Conservation (phyloP, 2,113 vertebrate genomes). For the Aix galericulata region DNA sequence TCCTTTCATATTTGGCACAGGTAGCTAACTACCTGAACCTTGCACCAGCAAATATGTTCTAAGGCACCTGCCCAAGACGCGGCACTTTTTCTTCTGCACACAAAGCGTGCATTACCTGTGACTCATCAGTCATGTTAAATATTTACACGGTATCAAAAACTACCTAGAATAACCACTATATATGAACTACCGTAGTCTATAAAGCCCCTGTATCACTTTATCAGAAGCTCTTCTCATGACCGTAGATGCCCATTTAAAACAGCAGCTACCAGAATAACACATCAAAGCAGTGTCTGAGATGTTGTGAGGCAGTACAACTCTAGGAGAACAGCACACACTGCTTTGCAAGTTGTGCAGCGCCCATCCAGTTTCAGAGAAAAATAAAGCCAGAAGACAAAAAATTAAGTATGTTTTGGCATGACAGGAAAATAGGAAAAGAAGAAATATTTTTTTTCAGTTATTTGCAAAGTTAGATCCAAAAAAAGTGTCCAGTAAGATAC, state of each 20-base stretch:
- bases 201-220: background rate
- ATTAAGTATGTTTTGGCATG: accelerated
- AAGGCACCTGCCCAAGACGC: accelerated
- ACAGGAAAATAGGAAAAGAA: background rate
- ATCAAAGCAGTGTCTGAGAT: background rate
- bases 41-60: background rate
- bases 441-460: background rate
- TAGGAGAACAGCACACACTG: accelerated
- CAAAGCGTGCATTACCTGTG: background rate
- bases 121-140: background rate
- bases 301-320: background rate
- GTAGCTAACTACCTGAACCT: background rate
- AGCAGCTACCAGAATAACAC: background rate
- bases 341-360: background rate
- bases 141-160: background rate
- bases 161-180: background rate
- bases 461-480: background rate
- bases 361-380: background rate
- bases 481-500: background rate
- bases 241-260: background rate
- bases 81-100: accelerated
- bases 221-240: background rate
- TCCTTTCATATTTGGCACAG: background rate
- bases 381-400: background rate
- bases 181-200: background rate